A percentile compares a stretch with the other conserved stretches of the same genome.
Evolutionary conservation across 2,888 invertebrate species (phyloP).

Genomic region (Andrena praecox): DNA sequence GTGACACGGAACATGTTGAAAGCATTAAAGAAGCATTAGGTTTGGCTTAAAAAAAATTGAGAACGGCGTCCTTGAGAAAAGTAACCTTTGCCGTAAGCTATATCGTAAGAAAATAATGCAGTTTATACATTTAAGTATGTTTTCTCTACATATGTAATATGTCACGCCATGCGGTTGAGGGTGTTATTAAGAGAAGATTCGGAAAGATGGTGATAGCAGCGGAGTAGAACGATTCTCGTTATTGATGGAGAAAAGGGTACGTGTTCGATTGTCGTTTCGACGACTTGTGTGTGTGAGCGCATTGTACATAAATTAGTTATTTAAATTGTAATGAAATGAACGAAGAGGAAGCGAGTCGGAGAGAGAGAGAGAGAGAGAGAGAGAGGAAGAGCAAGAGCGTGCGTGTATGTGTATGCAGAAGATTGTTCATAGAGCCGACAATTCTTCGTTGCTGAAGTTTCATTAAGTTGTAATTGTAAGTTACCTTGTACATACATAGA

Average conservation of each 20-base stretch:
- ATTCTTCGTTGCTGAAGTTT: conserved; percentile 45
- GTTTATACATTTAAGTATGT: neutral
- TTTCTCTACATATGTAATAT: neutral
- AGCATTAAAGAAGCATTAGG: neutral
- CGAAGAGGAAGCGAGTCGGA: conserved; percentile 49
- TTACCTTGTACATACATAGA: conserved; percentile 55
- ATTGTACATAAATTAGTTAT: conserved; percentile 80
- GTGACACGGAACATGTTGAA: neutral
- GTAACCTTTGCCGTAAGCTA: neutral
- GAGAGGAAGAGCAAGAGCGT: neutral
- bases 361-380: conserved; percentile 43
- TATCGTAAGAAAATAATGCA: neutral
- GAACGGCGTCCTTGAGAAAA: neutral
- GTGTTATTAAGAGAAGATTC: conserved; percentile 9
- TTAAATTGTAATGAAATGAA: conserved; percentile 66
- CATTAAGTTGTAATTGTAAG: conserved; percentile 45
- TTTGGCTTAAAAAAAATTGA: neutral
- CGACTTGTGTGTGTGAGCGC: conserved; percentile 72
- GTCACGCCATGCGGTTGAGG: conserved; percentile 19
- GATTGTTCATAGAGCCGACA: conserved; percentile 41
- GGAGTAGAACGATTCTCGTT: conserved; percentile 21
- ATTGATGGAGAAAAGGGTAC: conserved; percentile 26
- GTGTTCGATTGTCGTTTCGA: conserved; percentile 51
- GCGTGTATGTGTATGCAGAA: conserved; percentile 14
- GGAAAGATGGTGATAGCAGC: neutral